Conservation (phyloP, 2,113 vertebrate species). For the Onychostruthus taczanowskii region DNA sequence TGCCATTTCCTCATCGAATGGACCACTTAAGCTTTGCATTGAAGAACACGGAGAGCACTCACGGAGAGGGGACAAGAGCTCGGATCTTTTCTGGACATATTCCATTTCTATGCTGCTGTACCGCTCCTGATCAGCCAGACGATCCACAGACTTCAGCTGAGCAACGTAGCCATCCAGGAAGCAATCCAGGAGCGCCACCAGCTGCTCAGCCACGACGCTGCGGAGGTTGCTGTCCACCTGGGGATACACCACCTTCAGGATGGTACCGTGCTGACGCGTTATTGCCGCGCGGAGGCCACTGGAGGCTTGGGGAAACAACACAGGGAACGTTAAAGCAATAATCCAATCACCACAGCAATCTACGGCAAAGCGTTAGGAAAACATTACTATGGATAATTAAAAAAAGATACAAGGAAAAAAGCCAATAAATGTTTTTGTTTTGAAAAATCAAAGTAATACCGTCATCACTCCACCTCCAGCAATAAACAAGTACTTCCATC, state of each 20-base stretch:
- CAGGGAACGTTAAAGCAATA: neutral
- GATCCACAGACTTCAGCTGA: constrained; percentile 88
- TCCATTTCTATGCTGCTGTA: constrained; percentile 88
- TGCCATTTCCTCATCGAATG: rapidly evolving
- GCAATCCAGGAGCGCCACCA: constrained; percentile 88
- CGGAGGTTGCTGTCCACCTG: constrained; percentile 88
- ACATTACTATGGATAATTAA: neutral
- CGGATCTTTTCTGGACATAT: constrained; percentile 85
- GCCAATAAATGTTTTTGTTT: neutral
- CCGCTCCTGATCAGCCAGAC: constrained; percentile 79
- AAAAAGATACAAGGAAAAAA: neutral
- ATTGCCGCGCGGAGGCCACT: constrained; percentile 77
- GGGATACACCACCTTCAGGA: constrained; percentile 87
- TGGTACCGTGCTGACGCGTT: constrained; percentile 80
- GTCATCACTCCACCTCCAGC: rapidly evolving
- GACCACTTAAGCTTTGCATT: neutral
- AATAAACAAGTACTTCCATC: neutral
- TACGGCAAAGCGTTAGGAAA: neutral
- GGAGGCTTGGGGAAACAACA: constrained; percentile 75
- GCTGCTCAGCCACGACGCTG: constrained; percentile 82
- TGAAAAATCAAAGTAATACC: neutral
- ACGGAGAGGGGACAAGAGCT: constrained; percentile 87
- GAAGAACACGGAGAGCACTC: constrained; percentile 58
- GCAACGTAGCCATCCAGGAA: constrained; percentile 85
- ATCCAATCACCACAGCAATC: neutral